Evolutionary conservation across 2,888 invertebrate species (phyloP).

Genomic region (Resseliella maxima): DNA sequence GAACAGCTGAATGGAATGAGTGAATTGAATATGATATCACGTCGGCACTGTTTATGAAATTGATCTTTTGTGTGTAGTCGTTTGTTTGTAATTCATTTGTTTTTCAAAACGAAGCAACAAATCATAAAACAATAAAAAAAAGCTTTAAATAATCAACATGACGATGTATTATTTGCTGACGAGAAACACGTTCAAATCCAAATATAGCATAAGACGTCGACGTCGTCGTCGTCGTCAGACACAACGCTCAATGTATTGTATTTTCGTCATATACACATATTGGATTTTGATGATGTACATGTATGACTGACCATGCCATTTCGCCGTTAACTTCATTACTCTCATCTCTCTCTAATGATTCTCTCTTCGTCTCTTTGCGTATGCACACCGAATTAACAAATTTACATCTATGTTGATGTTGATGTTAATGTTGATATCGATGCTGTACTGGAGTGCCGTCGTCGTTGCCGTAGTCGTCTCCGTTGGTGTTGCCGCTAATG

Average conservation of each 20-base stretch:
- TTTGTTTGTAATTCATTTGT: not conserved
- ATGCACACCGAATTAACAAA: constrained; percentile 49
- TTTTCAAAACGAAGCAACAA: no score
- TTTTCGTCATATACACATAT: not conserved
- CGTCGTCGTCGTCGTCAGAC: no score
- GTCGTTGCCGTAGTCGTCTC: not conserved
- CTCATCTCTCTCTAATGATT: not conserved
- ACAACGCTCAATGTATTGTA: no score
- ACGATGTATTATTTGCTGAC: no score
- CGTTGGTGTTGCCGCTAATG: not conserved
- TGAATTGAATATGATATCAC: no score
- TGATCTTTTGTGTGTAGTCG: no score
- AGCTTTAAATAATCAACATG: no score
- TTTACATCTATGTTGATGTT: constrained; percentile 37
- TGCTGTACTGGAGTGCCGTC: not conserved
- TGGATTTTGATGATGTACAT: not conserved
- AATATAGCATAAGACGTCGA: not conserved
- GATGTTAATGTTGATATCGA: not conserved
- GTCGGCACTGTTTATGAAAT: no score
- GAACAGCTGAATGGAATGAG: no score
- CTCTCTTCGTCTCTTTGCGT: not conserved
- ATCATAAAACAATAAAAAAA: no score
- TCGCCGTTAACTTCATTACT: not conserved
- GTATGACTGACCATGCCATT: not conserved
- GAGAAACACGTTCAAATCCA: not conserved